Percentiles rank a stretch among this genome's conserved stretches.
phyloP scores from a whole-genome alignment of 2,888 invertebrate species.

The Melinaea marsaeus region DNA sequence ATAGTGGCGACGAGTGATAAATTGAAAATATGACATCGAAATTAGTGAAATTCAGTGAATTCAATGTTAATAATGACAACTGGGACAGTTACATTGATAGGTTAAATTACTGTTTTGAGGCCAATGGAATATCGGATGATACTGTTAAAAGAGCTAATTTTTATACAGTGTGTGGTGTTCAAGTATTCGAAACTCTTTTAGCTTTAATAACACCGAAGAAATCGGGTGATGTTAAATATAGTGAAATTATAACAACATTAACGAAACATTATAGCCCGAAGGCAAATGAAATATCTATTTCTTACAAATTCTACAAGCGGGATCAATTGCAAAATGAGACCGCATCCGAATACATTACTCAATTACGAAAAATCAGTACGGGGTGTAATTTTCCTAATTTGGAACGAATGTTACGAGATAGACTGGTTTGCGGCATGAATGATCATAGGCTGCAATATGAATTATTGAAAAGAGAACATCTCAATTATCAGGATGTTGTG shows the following conservation, averaged over 20 bases:
- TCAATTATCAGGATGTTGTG: constrained; percentile 28
- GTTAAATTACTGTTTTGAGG: constrained; percentile 23
- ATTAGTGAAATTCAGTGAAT: constrained; percentile 20
- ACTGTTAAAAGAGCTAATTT: constrained; percentile 18
- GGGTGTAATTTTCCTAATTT: constrained; percentile 31
- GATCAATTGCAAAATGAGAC: constrained; percentile 20
- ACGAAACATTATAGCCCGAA: constrained; percentile 17
- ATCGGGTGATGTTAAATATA: constrained; percentile 16
- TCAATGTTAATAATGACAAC: constrained; percentile 18
- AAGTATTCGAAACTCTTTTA: constrained; percentile 17
- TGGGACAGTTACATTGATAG: constrained; percentile 29
- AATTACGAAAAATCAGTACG: constrained; percentile 29
- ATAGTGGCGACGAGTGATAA: constrained; percentile 18
- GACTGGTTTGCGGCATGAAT: constrained; percentile 32
- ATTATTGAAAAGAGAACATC: constrained; percentile 28
- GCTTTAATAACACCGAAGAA: not conserved
- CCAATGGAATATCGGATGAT: constrained; percentile 20
- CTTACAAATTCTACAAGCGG: constrained; percentile 24
- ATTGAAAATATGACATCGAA: constrained; percentile 19
- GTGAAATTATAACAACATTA: constrained; percentile 13
- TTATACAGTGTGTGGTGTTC: constrained; percentile 19
- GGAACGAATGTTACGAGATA: constrained; percentile 32
- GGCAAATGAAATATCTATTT: constrained; percentile 27
- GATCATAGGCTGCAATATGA: constrained; percentile 29
- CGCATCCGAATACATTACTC: constrained; percentile 19